Evolutionary conservation across 2,113 vertebrate genomes (phyloP).

Genomic region (Prochilodus magdalenae): DNA sequence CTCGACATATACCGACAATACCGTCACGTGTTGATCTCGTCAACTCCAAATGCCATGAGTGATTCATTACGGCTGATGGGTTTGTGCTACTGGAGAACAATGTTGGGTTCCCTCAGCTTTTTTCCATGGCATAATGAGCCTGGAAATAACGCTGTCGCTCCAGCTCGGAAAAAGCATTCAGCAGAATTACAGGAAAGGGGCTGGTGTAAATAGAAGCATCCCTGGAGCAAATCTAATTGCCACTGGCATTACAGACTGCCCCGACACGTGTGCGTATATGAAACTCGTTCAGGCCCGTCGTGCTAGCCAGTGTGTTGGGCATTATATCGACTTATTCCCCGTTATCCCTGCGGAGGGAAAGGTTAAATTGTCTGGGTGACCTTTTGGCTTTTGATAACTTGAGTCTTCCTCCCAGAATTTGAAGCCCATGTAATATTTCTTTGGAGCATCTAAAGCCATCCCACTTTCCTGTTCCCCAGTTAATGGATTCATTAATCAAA

Average conservation of each 20-base stretch:
- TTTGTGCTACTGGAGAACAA: constrained; percentile 39
- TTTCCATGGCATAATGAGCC: constrained; percentile 56
- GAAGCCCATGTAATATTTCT: constrained; percentile 27
- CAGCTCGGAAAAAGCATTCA: constrained; percentile 46
- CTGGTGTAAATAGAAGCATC: constrained; percentile 40
- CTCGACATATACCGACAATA: constrained; percentile 30
- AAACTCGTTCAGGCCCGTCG: background rate
- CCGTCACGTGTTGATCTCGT: constrained; percentile 9
- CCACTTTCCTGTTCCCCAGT: constrained; percentile 47
- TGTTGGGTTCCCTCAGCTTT: constrained; percentile 52
- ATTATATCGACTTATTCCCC: background rate
- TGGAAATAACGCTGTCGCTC: constrained; percentile 51
- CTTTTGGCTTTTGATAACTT: background rate
- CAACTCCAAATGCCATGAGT: constrained; percentile 36
- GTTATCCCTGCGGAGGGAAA: background rate
- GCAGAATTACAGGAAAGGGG: constrained; percentile 19
- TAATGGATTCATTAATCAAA: constrained; percentile 74
- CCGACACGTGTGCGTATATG: background rate
- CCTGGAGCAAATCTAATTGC: constrained; percentile 42
- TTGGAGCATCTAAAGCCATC: constrained; percentile 41
- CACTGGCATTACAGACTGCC: background rate
- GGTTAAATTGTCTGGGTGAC: background rate
- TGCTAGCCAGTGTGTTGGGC: background rate
- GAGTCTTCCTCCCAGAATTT: constrained; percentile 23
- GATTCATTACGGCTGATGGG: constrained; percentile 53